Base-by-base conservation (phyloP, 92 coral and sea anemone species). In the Zoanthus gigantus region DNA sequence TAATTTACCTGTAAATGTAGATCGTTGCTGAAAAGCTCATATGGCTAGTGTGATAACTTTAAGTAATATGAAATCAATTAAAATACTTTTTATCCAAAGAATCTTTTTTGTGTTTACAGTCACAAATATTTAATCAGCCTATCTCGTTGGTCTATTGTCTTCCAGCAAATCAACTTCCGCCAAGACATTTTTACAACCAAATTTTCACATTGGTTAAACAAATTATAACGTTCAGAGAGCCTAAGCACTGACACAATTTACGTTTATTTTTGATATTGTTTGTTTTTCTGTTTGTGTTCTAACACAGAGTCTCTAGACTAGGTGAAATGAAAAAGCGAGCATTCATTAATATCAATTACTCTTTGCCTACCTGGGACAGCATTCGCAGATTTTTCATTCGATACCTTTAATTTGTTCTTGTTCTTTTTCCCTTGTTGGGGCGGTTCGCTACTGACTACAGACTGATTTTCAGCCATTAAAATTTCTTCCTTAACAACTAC, bases 321-420 rank as follows among this genome's bases (percentile, higher is more conserved):
- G 1, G 3, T 23, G 2, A 47, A 65, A 81, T 23, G 14, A n/a
- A 63, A 45, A 54, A 15, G 18, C 23, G 66, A 57, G 66, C 61
- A 58, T 44, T 45, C 66, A 60, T 79, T 46, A 1, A 57, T 32
- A 56, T 81, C 28, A 45, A 44, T 71, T 77, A 63, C 28, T 72
- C 48, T 45, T 60, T 58, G 79, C 92, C 63, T 88, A 93, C 96
- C 96, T 89, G 92, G 84, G 90, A 83, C 75, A 15, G 18, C 45
- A 81, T 44, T 28, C 72, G 67, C 79, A 15, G 85, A 74, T 83
- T 91, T 95, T 61, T 95, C 98, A 67, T 95, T 93, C 15, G 89
- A 18, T 14, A 42, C 60, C 42, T 95, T 95, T 48, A 84, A 16
- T 83, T 92, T 95, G 83, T 73, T 88, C 88, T 91, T 95, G 28